phyloP scores from a whole-genome alignment of 2,888 invertebrate genomes.

The Elegia similella region DNA sequence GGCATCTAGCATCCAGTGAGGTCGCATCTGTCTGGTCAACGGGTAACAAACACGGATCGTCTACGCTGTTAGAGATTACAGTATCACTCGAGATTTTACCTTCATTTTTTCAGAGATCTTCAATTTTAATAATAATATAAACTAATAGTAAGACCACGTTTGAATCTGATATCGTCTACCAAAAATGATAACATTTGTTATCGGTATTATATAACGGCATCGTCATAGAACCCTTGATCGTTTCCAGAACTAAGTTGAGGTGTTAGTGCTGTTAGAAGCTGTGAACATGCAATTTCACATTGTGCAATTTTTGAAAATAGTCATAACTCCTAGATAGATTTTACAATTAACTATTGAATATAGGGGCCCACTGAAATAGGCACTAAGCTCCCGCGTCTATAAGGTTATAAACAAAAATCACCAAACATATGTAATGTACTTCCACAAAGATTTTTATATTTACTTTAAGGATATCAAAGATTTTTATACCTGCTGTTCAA shows the following conservation, averaged over 20 bases:
- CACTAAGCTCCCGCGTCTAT: conserved; percentile 65
- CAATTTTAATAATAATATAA: conserved; percentile 69
- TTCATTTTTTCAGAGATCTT: conserved; percentile 70
- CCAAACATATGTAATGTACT: conserved; percentile 61
- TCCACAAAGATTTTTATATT: conserved; percentile 78
- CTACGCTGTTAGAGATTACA: conserved; percentile 70
- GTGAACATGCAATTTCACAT: conserved; percentile 79
- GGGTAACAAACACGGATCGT: conserved; percentile 55
- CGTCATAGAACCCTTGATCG: conserved; percentile 61
- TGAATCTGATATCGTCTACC: conserved; percentile 68
- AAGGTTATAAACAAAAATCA: conserved; percentile 52
- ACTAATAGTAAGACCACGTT: conserved; percentile 62
- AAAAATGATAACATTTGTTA: conserved; percentile 56
- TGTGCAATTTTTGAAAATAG: conserved; percentile 81
- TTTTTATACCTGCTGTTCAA: conserved; percentile 68
- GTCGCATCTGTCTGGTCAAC: conserved; percentile 66
- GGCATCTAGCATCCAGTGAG: conserved; percentile 77
- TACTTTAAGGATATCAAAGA: conserved; percentile 73
- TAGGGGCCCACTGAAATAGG: conserved; percentile 76
- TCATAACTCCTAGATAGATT: conserved; percentile 80
- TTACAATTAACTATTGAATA: conserved; percentile 78
- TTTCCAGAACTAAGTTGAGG: conserved; percentile 58
- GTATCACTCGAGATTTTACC: conserved; percentile 79
- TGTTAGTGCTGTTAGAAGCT: conserved; percentile 72
- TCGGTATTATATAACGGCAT: conserved; percentile 44